Base-by-base conservation (phyloP, 2,888 invertebrate genomes). In the Apeira syringaria region DNA sequence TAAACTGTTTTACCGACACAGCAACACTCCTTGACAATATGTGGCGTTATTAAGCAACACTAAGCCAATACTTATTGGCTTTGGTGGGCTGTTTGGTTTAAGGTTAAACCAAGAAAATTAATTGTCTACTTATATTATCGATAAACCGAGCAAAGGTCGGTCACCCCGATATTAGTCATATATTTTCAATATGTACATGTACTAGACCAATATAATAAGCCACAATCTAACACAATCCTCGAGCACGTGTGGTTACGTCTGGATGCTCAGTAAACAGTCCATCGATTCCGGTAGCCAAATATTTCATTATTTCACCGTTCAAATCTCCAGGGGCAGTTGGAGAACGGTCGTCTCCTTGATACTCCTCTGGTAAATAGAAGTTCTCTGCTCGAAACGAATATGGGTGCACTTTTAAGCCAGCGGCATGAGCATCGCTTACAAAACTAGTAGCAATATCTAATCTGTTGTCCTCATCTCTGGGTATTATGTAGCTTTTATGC, bases 371-470 rank as follows among this genome's bases (percentile, higher is more conserved):
- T 11, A 88, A 61, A 48, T 72, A 88, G 2, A 50, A 29, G 48
- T 88, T 87, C 53, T 88, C 88, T 5, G 86, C 78, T 1, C 87
- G 77, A 52, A 88, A 88, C 1, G 87, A 86, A 50, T 82, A 88
- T 0, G 86, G 86, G 50, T 86, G 86, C 0, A 89, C 85, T 54
- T 78, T 75, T 15, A 89, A 57, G 0, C 81, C 79, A 10, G 53
- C 80, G 1, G 65, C 61, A 42, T 89, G 88, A 5, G 86, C 84
- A 27, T 86, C 74, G 3, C 47, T 42, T 0, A 89, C 81, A 36
- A 88, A 86, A 40, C 39, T 72, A 1, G 86, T 89, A 0, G 68
- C 65, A 7, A 54, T 47, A 1, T 75, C 74, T 0, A 87, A 65
- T 10, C 57, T 67, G 43, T 83, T 64, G 5, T 74, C 58, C 18